Evolutionary conservation across 2,888 invertebrate species (phyloP).

Genomic region (Criorhina ranunculi): DNA sequence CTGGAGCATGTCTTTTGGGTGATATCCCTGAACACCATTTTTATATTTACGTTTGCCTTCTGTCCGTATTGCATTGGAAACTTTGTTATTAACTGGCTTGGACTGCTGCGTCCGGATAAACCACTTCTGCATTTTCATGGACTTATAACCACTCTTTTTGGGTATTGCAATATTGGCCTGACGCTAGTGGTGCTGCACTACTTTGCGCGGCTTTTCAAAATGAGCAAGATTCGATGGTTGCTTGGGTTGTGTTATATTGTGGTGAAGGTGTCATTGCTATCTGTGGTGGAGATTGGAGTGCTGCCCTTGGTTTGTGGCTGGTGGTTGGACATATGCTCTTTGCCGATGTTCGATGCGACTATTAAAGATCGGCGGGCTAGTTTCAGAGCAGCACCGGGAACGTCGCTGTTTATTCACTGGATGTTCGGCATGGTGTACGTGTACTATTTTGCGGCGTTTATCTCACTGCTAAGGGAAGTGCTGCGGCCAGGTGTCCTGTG

Average conservation of each 20-base stretch:
- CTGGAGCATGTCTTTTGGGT: slow-evolving; percentile 99
- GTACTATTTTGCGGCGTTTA: slow-evolving; percentile 99
- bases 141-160: slow-evolving; percentile 94
- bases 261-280: slow-evolving; percentile 94
- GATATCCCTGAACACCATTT: slow-evolving; percentile 97
- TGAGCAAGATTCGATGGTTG: slow-evolving; percentile 92
- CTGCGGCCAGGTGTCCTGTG: slow-evolving; percentile 98
- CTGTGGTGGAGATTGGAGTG: slow-evolving; percentile 98
- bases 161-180: slow-evolving; percentile 96
- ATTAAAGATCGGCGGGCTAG: slow-evolving; percentile 94
- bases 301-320: slow-evolving; percentile 98
- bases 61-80: slow-evolving; percentile 98
- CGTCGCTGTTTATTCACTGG: slow-evolving; percentile 99
- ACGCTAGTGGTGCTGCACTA: slow-evolving; percentile 93
- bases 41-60: slow-evolving; percentile 98
- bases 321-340: slow-evolving; percentile 99
- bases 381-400: slow-evolving; percentile 96
- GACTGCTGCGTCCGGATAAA: slow-evolving; percentile 84
- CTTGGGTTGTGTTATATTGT: slow-evolving; percentile 95
- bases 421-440: slow-evolving; percentile 99
- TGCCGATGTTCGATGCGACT: slow-evolving; percentile 95
- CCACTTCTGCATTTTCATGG: slow-evolving; percentile 94
- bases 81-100: slow-evolving; percentile 90
- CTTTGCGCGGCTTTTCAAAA: slow-evolving; percentile 91
- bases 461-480: slow-evolving; percentile 95